Evolutionary conservation across 2,113 vertebrate genomes (phyloP).

Genomic region (Rattus norvegicus): DNA sequence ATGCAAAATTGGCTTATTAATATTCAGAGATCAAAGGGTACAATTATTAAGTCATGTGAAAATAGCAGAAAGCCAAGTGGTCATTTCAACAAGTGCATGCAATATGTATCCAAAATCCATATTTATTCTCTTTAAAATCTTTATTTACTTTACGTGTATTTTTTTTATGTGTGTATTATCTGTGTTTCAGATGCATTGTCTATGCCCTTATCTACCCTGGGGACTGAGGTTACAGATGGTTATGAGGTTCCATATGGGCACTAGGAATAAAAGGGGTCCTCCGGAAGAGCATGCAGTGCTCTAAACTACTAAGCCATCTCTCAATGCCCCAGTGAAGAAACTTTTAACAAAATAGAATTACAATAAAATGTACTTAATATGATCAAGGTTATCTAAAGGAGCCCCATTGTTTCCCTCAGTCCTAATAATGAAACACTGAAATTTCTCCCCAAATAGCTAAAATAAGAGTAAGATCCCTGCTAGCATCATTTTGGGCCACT

Average conservation of each 20-base stretch:
- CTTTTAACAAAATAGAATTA: neutral
- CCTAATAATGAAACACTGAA: neutral
- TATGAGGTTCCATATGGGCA: neutral
- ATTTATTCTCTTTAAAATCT: neutral
- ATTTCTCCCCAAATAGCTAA: neutral
- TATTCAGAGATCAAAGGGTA: neutral
- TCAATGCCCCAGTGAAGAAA: neutral
- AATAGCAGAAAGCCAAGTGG: neutral
- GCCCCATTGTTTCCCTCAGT: neutral
- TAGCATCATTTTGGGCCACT: too few relatives aligned
- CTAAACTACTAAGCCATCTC: neutral
- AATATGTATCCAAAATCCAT: neutral
- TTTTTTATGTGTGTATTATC: neutral
- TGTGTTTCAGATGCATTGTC: neutral
- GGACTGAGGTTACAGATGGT: neutral
- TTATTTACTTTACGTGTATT: neutral
- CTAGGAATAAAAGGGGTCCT: neutral
- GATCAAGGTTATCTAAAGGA: neutral
- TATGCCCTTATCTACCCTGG: neutral
- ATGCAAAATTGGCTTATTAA: neutral
- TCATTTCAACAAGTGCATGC: neutral
- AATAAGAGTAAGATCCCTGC: neutral
- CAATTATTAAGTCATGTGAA: neutral
- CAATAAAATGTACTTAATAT: neutral
- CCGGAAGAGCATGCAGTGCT: neutral